A percentile compares a stretch with the other conserved stretches of the same genome.
Evolutionary conservation across 2,888 invertebrate genomes (phyloP).

Genomic region (Diarsia mendica): DNA sequence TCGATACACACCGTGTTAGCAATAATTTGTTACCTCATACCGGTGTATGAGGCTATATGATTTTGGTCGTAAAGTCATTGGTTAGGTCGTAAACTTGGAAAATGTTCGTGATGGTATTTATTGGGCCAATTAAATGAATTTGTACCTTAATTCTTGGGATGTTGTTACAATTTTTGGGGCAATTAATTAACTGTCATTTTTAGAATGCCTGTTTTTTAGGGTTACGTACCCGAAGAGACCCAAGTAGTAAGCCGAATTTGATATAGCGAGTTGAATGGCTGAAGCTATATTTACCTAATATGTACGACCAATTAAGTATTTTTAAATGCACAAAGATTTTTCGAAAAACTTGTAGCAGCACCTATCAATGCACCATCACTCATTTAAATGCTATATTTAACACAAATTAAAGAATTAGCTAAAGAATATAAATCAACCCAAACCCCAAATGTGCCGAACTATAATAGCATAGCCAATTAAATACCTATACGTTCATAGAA

Average conservation of each 20-base stretch:
- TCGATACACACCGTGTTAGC: constrained; percentile 45
- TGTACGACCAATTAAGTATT: too few relatives aligned
- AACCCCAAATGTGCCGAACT: neutral
- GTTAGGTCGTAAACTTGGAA: constrained; percentile 23
- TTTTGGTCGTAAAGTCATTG: constrained; percentile 34
- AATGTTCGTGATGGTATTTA: constrained; percentile 27
- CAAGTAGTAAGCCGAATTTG: too few relatives aligned
- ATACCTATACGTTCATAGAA: constrained; percentile 30
- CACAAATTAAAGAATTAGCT: neutral
- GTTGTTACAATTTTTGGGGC: neutral
- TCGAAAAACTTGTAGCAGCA: neutral
- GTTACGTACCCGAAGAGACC: too few relatives aligned
- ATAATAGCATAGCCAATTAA: constrained; percentile 28
- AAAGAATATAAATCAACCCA: neutral
- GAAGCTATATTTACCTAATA: neutral
- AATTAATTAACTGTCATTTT: neutral
- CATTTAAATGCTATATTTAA: neutral
- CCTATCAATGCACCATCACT: neutral
- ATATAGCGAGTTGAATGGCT: neutral
- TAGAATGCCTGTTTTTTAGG: neutral
- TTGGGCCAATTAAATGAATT: constrained; percentile 31
- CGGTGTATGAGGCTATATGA: constrained; percentile 1
- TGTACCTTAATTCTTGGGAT: neutral
- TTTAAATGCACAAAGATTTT: neutral
- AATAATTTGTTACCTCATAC: constrained; percentile 46